A percentile compares a stretch with the other conserved stretches of the same genome.
These are phyloP conservation scores for Eriosoma lanigerum DNA, from an alignment of 1,140 invertebrate genomes.

Conservation along the genomic window DNA sequence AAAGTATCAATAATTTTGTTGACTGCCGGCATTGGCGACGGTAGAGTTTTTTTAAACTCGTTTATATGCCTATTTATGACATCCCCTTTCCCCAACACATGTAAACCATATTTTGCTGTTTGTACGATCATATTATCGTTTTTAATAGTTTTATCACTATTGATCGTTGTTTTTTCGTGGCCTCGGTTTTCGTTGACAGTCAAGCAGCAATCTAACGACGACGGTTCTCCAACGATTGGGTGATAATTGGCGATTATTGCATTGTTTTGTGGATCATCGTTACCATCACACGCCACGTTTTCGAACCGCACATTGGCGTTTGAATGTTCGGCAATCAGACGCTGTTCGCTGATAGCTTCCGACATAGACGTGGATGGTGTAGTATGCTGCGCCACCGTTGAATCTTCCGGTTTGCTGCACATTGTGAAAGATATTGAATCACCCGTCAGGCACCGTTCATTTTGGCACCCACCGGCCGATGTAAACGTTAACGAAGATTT, in stretches of 20 bases:
- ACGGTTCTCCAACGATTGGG: neutral
- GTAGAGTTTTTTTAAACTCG: neutral
- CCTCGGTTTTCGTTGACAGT: neutral
- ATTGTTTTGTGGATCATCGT: neutral
- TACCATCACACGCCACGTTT: neutral
- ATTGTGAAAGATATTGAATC: neutral
- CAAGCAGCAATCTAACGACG: neutral
- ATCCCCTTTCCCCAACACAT: neutral
- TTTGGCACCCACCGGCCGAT: neutral
- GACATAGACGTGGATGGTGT: neutral
- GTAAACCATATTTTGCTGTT: neutral
- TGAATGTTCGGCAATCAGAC: neutral
- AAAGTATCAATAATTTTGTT: constrained; percentile 10
- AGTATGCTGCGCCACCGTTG: neutral
- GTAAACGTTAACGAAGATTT: constrained; percentile 4
- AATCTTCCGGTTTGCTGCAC: neutral
- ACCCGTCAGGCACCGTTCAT: neutral
- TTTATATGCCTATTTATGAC: neutral
- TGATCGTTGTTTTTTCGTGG: neutral
- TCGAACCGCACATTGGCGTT: neutral
- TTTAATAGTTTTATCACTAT: neutral
- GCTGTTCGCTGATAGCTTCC: neutral
- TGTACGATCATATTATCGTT: neutral
- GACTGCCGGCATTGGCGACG: no score
- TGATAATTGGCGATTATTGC: neutral